These are phyloP conservation scores for Tetragonula carbonaria DNA, from an alignment of 2,888 invertebrate genomes.

Conservation along the genomic window DNA sequence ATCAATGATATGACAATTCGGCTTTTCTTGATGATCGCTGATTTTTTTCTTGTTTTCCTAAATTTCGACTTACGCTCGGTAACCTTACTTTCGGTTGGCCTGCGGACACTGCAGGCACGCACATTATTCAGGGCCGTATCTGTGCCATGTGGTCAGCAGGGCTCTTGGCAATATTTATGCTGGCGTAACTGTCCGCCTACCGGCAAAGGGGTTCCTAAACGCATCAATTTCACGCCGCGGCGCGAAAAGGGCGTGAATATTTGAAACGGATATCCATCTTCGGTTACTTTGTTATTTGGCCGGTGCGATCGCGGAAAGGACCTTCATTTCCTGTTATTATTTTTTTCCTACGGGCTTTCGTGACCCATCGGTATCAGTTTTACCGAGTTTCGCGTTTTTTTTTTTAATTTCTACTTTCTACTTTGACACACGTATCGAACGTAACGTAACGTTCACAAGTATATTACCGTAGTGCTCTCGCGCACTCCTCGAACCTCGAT, in stretches of 20 bases:
- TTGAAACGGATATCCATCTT: conserved; percentile 84
- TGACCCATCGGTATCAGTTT: conserved; percentile 28
- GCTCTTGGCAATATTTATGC: conserved; percentile 81
- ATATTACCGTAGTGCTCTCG: not conserved
- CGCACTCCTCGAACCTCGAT: too few relatives aligned
- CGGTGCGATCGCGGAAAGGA: conserved; percentile 65
- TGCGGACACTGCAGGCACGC: conserved; percentile 55
- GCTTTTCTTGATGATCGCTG: too few relatives aligned
- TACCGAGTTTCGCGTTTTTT: too few relatives aligned
- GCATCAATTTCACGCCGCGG: conserved; percentile 82
- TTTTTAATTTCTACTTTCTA: not conserved
- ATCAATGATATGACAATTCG: too few relatives aligned
- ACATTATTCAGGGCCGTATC: conserved; percentile 72
- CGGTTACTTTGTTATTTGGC: conserved; percentile 78
- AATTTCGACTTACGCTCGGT: conserved; percentile 22
- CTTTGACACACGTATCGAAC: not conserved
- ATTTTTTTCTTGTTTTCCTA: not conserved
- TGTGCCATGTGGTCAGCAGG: conserved; percentile 79
- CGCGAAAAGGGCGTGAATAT: conserved; percentile 83
- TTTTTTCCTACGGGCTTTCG: conserved; percentile 15
- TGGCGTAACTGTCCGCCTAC: conserved; percentile 82
- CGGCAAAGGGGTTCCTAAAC: conserved; percentile 82
- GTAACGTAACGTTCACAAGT: not conserved
- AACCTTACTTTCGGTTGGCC: conserved; percentile 52
- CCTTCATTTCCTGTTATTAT: conserved; percentile 50